Base-by-base conservation (phyloP, 2,797 vertebrate genomes). In the Lacerta viridis region DNA sequence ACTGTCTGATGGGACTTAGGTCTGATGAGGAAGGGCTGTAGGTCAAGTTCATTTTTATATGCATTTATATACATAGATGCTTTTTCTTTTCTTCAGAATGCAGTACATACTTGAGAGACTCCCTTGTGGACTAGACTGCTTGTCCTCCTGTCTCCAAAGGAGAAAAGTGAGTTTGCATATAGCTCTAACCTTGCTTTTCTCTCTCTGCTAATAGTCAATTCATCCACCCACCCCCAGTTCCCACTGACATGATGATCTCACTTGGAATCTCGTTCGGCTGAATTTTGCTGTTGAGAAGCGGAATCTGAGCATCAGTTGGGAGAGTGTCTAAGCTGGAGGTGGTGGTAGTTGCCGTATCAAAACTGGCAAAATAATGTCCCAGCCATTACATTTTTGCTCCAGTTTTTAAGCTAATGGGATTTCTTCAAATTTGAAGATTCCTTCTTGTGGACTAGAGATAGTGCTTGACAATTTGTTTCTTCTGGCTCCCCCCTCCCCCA, bases 181-280 rank as follows among this genome's bases (percentile, higher is more conserved):
- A 29, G 33, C 2, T 46, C 25, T n/a, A 29, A n/a, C 7, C 29
- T 25, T 46, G 27, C 27, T 46, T 64, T 64, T 23, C 2, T 7
- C 61, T 18, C 5, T 64, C 61, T 17, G 59, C 50, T 55, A 55
- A 55, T 55, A 55, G 27, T 4, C 27, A 11, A 5, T 78, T 50
- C 23, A 3, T 1, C 33, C 18, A 6, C 5, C 18, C 13, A 68
- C 2, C 46, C 69, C 36, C 25, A 20, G 68, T 41, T 74, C 39
- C n/a, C 68, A 7, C 87, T 50, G 33, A 50, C 6, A 15, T 96
- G 96, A 97, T 97, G 96, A 94, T 78, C 85, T 88, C 80, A 1
- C 43, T 61, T 93, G 91, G 96, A 96, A 96, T 97, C 96, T 97
- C 96, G 96, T 97, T 97, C 96, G 96, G 93, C 96, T 96, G 96